Evolutionary conservation across 2,113 vertebrate genomes (phyloP), one percentile per base, ranked within the genome.

Genomic region (Malaclemys terrapin): DNA sequence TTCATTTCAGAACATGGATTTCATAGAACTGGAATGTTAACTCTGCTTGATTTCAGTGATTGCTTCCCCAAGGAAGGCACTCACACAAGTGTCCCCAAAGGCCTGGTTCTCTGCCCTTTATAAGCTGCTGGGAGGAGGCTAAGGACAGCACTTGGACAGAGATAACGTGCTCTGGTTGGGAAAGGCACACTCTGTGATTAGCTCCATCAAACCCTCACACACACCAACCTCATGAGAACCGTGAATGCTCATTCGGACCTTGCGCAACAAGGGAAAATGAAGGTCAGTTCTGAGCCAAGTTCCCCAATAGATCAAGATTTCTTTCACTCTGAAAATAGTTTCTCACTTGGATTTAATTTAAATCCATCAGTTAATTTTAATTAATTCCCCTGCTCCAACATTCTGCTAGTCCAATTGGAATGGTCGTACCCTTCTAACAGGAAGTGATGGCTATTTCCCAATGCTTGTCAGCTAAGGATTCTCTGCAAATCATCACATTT

Each of bases 241-340:
- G 89, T 52, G 65, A 89, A 75, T 93, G 54, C 84, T 94, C 94
- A 72, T 89, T 90, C 54, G 94, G 93, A 84, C 75, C 86, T 50
- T 54, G 84, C 49, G 45, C 52, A 92, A 76, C 80, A n/a, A 52
- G n/a, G 19, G 69, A 29, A 94, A 93, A 88, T 19, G 24, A 88
- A 53, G 27, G 2, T 85, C 1, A 7, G 24, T 47, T 83, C 89
- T 42, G 10, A 88, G 65, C 76, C 42, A 80, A 88, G 76, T 82
- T 88, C 84, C 91, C 91, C 88, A 93, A 82, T 83, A 85, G 45
- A 79, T 78, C 92, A 85, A 82, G 82, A 93, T 90, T 79, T 91
- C 88, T 93, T 84, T 65, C 31, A 89, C 65, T 85, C 75, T 27
- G 65, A 96, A 79, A 62, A 93, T 47, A 49, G 79, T 25, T 93